Conservation (phyloP, 2,113 vertebrate genomes). For the Pelmatolapia mariae region DNA sequence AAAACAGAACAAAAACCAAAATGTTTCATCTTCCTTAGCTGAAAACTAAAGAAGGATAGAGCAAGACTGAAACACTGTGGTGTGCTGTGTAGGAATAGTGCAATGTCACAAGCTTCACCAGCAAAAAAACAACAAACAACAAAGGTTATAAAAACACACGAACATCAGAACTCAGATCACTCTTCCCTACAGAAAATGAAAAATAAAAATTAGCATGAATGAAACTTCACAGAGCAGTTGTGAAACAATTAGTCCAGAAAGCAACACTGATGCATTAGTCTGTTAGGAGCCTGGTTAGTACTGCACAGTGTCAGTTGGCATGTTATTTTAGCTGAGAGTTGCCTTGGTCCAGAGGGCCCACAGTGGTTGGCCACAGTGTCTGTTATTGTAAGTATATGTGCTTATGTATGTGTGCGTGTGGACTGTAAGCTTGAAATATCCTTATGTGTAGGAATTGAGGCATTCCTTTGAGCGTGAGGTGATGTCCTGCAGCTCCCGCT, state of each 20-base stretch:
- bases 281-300: constrained; percentile 83
- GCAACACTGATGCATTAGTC: constrained; percentile 77
- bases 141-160: background rate
- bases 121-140: background rate
- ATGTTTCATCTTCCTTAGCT: background rate
- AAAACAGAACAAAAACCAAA: background rate
- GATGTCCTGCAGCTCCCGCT: constrained; percentile 98
- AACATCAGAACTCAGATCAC: background rate
- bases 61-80: constrained; percentile 18
- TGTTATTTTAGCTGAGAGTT: constrained; percentile 78
- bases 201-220: constrained; percentile 4
- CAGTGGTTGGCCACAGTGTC: constrained; percentile 11
- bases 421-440: constrained; percentile 13
- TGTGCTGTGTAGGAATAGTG: constrained; percentile 49
- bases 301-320: constrained; percentile 74
- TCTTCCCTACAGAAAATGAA: background rate
- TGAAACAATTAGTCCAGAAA: constrained; percentile 74
- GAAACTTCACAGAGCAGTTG: constrained; percentile 32
- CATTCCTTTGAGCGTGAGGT: constrained; percentile 98
- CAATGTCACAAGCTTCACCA: constrained; percentile 59
- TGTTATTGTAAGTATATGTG: background rate
- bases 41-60: constrained; percentile 10
- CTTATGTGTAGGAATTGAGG: constrained; percentile 99
- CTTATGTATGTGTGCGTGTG: background rate
- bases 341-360: constrained; percentile 68